Evolutionary conservation across 2,113 vertebrate species (phyloP).

Genomic region (Macquaria ambigua): DNA sequence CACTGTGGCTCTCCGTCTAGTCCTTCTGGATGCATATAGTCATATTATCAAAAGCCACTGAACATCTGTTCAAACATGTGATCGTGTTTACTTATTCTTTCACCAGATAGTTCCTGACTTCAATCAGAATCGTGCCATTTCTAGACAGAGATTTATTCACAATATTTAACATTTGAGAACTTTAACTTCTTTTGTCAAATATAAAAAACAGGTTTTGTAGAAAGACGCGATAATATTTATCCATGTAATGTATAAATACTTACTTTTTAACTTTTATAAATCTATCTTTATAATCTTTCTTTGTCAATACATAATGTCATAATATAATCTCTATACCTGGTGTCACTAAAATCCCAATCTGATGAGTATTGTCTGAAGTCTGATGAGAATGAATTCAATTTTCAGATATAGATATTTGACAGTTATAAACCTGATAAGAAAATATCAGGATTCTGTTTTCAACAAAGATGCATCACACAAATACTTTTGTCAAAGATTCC

Average conservation of each 20-base stretch:
- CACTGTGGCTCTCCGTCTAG: background rate
- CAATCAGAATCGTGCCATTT: background rate
- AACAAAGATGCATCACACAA: too few species aligned
- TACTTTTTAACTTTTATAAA: too few species aligned
- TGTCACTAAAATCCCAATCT: background rate
- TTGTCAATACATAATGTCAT: background rate
- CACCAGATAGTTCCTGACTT: background rate
- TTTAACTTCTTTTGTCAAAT: background rate
- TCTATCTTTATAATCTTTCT: too few species aligned
- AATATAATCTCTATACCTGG: background rate
- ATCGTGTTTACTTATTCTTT: background rate
- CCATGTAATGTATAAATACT: too few species aligned
- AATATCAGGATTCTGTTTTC: too few species aligned
- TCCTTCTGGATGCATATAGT: background rate
- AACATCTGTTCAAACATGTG: background rate
- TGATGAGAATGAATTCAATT: background rate
- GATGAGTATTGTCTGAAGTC: too few species aligned
- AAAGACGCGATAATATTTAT: background rate
- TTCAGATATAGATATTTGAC: too few species aligned
- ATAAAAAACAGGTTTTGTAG: background rate
- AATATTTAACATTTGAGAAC: too few species aligned
- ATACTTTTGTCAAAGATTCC: too few species aligned
- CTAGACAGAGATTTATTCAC: too few species aligned
- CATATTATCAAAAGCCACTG: background rate
- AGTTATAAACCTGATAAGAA: too few species aligned